Conservation (phyloP, 2,113 vertebrate genomes). For the Desmodus rotundus region DNA sequence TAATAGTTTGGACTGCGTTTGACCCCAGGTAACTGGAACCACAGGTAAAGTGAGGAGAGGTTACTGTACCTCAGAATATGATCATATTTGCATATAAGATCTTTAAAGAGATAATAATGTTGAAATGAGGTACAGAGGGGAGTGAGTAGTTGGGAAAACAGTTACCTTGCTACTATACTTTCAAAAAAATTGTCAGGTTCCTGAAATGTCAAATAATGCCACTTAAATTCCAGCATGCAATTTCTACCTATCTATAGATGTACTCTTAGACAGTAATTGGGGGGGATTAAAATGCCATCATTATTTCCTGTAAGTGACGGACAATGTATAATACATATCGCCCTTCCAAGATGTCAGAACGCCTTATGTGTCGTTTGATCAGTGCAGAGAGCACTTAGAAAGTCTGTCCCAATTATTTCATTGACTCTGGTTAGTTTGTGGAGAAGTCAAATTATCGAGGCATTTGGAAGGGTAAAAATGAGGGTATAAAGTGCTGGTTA, state of each 20-base stretch:
- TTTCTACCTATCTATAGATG: neutral
- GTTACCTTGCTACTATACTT: neutral
- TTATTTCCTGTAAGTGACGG: neutral
- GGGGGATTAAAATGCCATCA: neutral
- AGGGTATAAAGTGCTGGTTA: neutral
- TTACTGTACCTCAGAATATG: neutral
- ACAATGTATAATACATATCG: neutral
- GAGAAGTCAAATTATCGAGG: neutral
- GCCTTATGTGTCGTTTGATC: slow-evolving; percentile 15
- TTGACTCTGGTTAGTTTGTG: neutral
- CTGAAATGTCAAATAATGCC: neutral
- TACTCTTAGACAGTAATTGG: neutral
- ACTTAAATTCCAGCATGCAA: neutral
- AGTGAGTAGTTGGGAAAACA: neutral
- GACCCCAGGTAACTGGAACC: neutral
- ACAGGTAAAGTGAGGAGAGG: neutral
- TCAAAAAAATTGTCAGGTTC: neutral
- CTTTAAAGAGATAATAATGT: neutral
- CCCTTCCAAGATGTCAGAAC: neutral
- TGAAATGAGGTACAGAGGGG: neutral
- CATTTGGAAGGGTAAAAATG: neutral
- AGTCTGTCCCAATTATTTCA: slow-evolving; percentile 15
- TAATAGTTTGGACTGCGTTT: neutral
- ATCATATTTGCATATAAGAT: neutral
- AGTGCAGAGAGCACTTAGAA: neutral